These are phyloP conservation scores for Sphaeramia orbicularis DNA, from an alignment of 2,797 vertebrate species.

Conservation along the genomic window DNA sequence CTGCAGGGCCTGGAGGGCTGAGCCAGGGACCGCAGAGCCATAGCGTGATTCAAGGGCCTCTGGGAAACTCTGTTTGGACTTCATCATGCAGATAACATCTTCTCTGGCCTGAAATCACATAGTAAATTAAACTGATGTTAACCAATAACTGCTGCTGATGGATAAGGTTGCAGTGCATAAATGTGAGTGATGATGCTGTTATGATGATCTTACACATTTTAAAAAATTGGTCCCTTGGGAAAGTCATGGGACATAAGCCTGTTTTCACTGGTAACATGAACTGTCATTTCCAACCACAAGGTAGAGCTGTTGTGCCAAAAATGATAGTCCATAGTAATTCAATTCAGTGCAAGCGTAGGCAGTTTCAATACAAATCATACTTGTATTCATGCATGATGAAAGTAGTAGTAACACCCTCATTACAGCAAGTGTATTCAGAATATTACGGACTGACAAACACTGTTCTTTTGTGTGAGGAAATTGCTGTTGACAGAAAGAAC, in stretches of 20 bases:
- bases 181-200: neutral
- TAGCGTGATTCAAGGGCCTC: slow-evolving; percentile 91
- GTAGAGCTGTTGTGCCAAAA: slow-evolving; percentile 63
- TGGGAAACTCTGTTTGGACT: slow-evolving; percentile 88
- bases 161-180: neutral
- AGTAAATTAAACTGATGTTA: slow-evolving; percentile 12
- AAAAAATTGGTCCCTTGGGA: neutral
- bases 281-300: slow-evolving; percentile 69
- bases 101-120: slow-evolving; percentile 90
- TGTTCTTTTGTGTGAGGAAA: neutral
- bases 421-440: too few relatives aligned
- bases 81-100: slow-evolving; percentile 94
- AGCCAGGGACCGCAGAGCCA: slow-evolving; percentile 87
- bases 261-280: slow-evolving; percentile 11
- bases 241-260: neutral
- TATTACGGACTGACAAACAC: neutral
- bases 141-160: neutral
- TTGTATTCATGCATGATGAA: slow-evolving; percentile 5
- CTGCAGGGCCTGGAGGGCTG: slow-evolving; percentile 92
- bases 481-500: neutral
- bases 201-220: neutral
- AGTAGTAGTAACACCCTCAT: too few relatives aligned
- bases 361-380: neutral
- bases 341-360: neutral
- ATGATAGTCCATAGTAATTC: neutral